Base-by-base conservation (phyloP, 2,888 invertebrate species). In the Lathronympha strigana region DNA sequence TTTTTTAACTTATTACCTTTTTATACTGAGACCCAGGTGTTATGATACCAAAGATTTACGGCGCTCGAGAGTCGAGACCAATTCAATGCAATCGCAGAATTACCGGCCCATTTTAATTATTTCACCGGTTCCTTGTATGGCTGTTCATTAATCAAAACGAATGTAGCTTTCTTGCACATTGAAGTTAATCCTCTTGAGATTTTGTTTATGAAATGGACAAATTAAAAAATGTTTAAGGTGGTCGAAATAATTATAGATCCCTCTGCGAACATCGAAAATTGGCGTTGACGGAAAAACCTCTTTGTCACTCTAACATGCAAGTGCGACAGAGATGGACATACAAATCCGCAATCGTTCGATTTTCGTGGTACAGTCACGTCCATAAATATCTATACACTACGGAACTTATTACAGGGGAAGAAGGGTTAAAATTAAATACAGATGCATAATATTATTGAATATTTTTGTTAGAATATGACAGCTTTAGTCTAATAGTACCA, bases 41-140 rank as follows among this genome's bases (percentile, higher is more conserved):
- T 53, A 53, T 53, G 53, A 51, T 31, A 31, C 5, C 11, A 2
- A 25, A 55, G 28, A 55, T 55, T 43, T 43, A 55, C 23, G 43
- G 6, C 9, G 13, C 2, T n/a, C 17, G 28, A 55, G 0, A 8
- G 1, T n/a, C 17, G 28, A 55, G 0, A 8, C 17, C 38, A 1
- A 43, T 55, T 43, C 28, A 43, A 28, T 28, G 55, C 28, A 43
- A 40, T 55, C n/a, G 17, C 28, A 55, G 13, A 43, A 55, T 40
- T 43, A 43, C 43, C 19, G 28, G 43, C 9, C 17, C 17, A 28
- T 55, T 43, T 55, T 55, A 55, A 55, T 55, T 55, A 55, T 55
- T 55, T 25, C 8, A 55, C 40, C 55, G 43, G 17, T 55, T 28
- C 55, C 40, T 28, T 55, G 28, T 55, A 55, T n/a, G 28, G 43